Percentiles rank a stretch among this genome's conserved stretches.
Conservation (phyloP, 2,113 vertebrate species). For the Ornithorhynchus anatinus region DNA sequence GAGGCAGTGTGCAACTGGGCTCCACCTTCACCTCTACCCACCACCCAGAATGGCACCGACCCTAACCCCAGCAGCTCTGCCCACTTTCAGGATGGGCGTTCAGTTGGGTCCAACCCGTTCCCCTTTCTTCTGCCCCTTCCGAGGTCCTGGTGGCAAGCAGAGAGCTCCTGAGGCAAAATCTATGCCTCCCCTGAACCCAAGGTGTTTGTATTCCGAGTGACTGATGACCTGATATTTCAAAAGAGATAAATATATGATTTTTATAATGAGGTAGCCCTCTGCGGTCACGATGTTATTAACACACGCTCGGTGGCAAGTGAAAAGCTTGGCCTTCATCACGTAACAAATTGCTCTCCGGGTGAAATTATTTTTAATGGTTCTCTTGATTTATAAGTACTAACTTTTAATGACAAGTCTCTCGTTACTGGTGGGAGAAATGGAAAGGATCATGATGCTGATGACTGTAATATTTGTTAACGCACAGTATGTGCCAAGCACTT, state of each 20-base stretch:
- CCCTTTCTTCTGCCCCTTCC: no score
- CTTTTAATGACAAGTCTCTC: slow-evolving; percentile 5
- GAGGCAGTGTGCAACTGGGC: no score
- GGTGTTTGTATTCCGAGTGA: slow-evolving; percentile 33
- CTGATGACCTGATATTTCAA: slow-evolving; percentile 41
- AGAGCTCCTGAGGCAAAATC: slow-evolving; percentile 8
- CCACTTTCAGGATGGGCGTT: no score
- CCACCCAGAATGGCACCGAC: no score
- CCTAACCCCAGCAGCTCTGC: no score
- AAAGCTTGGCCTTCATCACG: slow-evolving; percentile 54
- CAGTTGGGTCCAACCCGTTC: no score
- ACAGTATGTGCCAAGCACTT: no score
- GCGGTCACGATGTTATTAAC: slow-evolving; percentile 43
- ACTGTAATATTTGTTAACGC: no score
- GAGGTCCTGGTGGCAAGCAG: no score
- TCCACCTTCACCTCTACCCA: no score
- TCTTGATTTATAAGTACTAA: slow-evolving; percentile 16
- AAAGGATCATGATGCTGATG: no score
- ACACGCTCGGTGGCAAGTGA: slow-evolving; percentile 26
- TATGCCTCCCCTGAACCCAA: background rate
- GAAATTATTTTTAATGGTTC: slow-evolving; percentile 44
- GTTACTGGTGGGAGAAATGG: slow-evolving; percentile 9
- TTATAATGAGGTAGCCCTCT: slow-evolving; percentile 42
- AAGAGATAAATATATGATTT: slow-evolving; percentile 34
- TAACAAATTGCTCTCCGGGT: slow-evolving; percentile 35